Evolutionary conservation across 1,140 invertebrate species (phyloP), one percentile per base, ranked within the genome.

Genomic region (Formica selysi): DNA sequence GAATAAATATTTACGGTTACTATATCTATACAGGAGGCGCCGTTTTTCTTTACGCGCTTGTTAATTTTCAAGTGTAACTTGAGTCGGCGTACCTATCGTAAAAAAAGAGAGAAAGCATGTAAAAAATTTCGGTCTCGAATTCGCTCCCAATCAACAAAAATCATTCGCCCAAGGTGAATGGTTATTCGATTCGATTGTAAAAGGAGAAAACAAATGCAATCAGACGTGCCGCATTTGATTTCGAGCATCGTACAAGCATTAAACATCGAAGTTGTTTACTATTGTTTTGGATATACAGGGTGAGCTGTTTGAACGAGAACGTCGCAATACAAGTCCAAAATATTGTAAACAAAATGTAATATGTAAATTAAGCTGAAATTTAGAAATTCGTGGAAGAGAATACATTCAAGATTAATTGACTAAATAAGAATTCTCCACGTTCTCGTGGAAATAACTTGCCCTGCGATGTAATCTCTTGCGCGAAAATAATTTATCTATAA

Each of bases 251-350:
- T 74, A 83, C 79, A 81, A 73, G 54, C 38, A 83, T 57, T 36
- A 48, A 62, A 83, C 79, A 83, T 83, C 79, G 79, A 83, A 83
- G 54, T 83, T 83, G 41, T 83, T 83, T 74, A n/a, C 61, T 36
- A 32, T 83, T 48, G 13, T 61, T 83, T 83, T 38, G 38, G 16
- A 22, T 81, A 61, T 71, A 81, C 67, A 73, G 79, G 29, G 71
- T 83, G 8, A 61, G 68, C 13, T 61, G n/a, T 83, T 83, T 74
- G 48, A 83, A 83, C 68, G 68, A 74, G 54, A 74, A 62, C 29
- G 16, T n/a, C 44, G 11, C 13, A 7, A n/a, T 36, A n/a, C 7
- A 44, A 22, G n/a, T 22, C 19, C 26, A 83, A 57, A 44, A 73
- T 16, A 41, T 32, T n/a, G 0, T 16, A 7, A 3, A 44, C 19